These are phyloP conservation scores for Rhincodon typus DNA, from an alignment of 2,797 vertebrate species.

Conservation along the genomic window DNA sequence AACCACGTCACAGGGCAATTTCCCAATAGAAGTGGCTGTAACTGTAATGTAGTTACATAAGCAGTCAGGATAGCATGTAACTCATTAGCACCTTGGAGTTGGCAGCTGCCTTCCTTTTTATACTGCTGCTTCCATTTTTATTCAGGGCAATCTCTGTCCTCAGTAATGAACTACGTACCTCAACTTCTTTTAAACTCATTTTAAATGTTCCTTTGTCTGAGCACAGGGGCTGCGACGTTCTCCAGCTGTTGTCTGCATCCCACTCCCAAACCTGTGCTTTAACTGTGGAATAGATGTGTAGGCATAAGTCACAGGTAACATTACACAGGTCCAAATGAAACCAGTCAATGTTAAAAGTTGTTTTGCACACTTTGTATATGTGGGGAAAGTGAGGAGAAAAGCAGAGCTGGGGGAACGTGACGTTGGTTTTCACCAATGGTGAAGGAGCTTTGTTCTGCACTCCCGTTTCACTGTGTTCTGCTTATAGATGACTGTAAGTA, in stretches of 20 bases:
- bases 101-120: slow-evolving; percentile 18
- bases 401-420: not conserved
- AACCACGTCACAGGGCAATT: not conserved
- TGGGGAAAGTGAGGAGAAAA: not conserved
- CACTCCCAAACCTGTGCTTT: not conserved
- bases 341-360: not conserved
- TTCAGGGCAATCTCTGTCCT: not conserved
- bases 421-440: not conserved
- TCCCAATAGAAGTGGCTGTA: not conserved
- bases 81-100: not conserved
- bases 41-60: not conserved
- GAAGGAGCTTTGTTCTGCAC: not conserved
- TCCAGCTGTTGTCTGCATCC: slow-evolving; percentile 21
- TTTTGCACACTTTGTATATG: not conserved
- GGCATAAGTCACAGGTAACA: not conserved
- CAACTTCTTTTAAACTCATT: slow-evolving; percentile 16
- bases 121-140: slow-evolving; percentile 28
- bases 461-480: not conserved
- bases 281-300: slow-evolving; percentile 28
- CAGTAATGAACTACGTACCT: slow-evolving; percentile 4
- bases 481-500: slow-evolving; percentile 13
- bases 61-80: slow-evolving; percentile 17
- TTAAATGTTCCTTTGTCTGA: slow-evolving; percentile 24
- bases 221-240: slow-evolving; percentile 2
- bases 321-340: not conserved